Evolutionary conservation across 2,888 invertebrate genomes (phyloP).

Genomic region (Plebejus argus): DNA sequence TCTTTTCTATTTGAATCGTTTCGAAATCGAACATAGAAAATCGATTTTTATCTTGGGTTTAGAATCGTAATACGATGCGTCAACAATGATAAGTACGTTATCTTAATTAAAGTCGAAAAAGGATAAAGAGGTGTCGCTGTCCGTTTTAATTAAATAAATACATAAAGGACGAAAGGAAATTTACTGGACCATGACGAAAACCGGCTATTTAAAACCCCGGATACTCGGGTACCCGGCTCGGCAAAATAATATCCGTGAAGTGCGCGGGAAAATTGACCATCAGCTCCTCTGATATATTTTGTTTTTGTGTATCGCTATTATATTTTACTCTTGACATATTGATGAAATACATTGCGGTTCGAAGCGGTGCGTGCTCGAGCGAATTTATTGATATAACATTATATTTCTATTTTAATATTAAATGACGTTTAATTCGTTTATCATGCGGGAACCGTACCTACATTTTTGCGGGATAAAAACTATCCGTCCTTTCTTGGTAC

Average conservation of each 20-base stretch:
- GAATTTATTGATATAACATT: no score
- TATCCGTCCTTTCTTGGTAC: no score
- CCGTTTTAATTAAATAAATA: conserved; percentile 22
- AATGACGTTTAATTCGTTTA: no score
- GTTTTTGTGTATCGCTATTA: conserved; percentile 13
- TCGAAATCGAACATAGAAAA: not conserved
- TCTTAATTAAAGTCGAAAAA: conserved; percentile 8
- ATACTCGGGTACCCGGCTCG: conserved; percentile 13
- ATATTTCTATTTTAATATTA: not conserved
- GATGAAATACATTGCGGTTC: conserved; percentile 18
- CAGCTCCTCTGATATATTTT: conserved; percentile 20
- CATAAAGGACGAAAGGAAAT: conserved; percentile 27
- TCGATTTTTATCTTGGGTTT: not conserved
- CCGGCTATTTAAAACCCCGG: conserved; percentile 37
- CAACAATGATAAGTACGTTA: not conserved
- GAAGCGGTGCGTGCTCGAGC: not conserved
- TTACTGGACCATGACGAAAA: conserved; percentile 39
- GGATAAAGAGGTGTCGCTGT: not conserved
- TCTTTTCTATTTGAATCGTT: not conserved
- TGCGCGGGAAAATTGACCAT: conserved; percentile 33
- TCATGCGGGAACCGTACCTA: no score
- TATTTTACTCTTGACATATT: conserved; percentile 24
- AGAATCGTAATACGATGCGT: not conserved
- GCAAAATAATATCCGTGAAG: conserved; percentile 24
- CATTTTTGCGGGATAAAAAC: no score